Base-by-base conservation (phyloP, 2,113 vertebrate genomes). In the Ranitomeya variabilis region DNA sequence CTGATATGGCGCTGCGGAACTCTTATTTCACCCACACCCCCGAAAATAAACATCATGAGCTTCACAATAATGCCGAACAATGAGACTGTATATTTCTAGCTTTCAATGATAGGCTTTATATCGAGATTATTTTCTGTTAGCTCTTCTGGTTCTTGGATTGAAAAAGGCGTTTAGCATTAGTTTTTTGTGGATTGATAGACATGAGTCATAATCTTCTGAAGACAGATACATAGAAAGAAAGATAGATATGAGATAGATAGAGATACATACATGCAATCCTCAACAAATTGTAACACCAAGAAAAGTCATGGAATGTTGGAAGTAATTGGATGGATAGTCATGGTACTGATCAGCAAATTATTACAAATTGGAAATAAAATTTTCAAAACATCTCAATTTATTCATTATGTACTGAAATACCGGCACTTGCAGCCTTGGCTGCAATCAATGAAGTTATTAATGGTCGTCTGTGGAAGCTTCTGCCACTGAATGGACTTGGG, bases 11-110 rank as follows among this genome's bases (percentile, higher is more conserved):
- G 84, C 87, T 84, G 87, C 45, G 87, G 51, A 77, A 71, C 71
- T 83, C 80, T 88, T 84, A 78, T 88, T 88, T 88, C 80, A 88
- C 87, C 87, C 87, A 88, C 87, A 83, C 69, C 80, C 81, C 81
- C 87, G 87, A 78, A 88, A 88, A 88, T 88, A 88, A 83, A 83
- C 87, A 66, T 77, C 80, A 84, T 37, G 69, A 66, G 87, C 55
- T 83, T 26, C 55, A 59, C 71, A 83, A 88, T 77, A 51, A 76
- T 66, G 87, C 55, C 52, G 51, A 83, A 78, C 80, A 77, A 74
- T 74, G 78, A 51, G 80, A 76, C 80, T 71, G 67, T 74, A 79
- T 79, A 87, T 79, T 69, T 84, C 64, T 84, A 54, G 64, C 82
- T 26, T 84, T 55, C 82, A 84, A 84, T 69, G 67, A 71, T 64